These are phyloP conservation scores for Cephalopholis sonnerati DNA, from an alignment of 2,113 vertebrate genomes.

Conservation along the genomic window DNA sequence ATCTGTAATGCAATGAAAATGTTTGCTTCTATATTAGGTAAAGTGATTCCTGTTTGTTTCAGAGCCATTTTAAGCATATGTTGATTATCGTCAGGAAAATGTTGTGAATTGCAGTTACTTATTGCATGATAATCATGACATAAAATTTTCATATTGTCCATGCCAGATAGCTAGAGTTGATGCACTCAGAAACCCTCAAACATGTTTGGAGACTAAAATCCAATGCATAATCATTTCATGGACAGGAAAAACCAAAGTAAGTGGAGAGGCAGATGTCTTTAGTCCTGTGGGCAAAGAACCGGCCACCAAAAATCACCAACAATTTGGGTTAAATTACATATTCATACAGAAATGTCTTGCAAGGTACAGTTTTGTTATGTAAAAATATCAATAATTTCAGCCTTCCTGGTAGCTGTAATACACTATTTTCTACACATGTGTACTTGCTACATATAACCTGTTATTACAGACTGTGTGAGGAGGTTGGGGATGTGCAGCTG, in stretches of 20 bases:
- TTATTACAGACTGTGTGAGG: background rate
- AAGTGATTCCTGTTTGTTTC: too few relatives aligned
- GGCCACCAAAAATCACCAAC: background rate
- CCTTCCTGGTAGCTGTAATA: background rate
- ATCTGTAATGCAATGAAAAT: too few relatives aligned
- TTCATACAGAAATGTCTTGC: background rate
- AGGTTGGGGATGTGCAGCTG: conserved; percentile 1
- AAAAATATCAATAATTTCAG: background rate
- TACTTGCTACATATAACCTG: background rate
- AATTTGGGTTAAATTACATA: background rate
- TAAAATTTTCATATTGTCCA: too few relatives aligned
- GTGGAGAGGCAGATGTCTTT: background rate
- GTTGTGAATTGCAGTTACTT: too few relatives aligned
- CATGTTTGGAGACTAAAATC: background rate
- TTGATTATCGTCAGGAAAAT: too few relatives aligned
- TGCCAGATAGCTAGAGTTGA: too few relatives aligned
- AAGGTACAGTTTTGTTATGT: background rate
- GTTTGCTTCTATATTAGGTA: too few relatives aligned
- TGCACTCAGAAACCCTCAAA: too few relatives aligned
- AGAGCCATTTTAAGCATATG: too few relatives aligned
- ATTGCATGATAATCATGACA: too few relatives aligned
- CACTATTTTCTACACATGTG: background rate
- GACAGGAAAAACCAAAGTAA: background rate
- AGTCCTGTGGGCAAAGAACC: background rate
- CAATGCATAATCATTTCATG: background rate